A percentile compares a stretch with the other conserved stretches of the same genome.
phyloP scores from a whole-genome alignment of 2,113 vertebrate species.

The Muntiacus muntjak region DNA sequence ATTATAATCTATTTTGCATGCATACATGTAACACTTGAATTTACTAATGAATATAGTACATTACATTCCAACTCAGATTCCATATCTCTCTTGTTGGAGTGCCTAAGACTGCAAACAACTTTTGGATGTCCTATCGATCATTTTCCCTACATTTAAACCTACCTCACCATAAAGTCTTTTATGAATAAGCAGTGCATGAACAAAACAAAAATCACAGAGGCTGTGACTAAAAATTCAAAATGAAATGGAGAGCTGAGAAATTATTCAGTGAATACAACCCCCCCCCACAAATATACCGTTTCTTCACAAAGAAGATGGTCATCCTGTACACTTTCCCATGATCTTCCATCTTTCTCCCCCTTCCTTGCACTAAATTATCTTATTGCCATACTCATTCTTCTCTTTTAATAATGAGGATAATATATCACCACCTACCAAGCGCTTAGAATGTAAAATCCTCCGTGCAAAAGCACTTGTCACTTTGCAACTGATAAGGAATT shows the following conservation, averaged over 20 bases:
- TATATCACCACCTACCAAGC: not conserved
- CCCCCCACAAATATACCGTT: not conserved
- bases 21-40: not conserved
- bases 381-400: not conserved
- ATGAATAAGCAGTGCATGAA: not conserved
- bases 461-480: not conserved
- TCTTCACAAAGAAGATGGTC: not conserved
- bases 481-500: not conserved
- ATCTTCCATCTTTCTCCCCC: not conserved
- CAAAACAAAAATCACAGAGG: not conserved
- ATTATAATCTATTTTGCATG: not conserved
- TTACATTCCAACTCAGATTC: not conserved
- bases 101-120: not conserved
- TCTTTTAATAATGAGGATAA: not conserved
- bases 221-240: not conserved
- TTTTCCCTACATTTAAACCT: not conserved
- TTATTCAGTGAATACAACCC: not conserved
- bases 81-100: not conserved
- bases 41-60: not conserved
- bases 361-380: not conserved
- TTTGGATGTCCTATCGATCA: not conserved
- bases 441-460: not conserved
- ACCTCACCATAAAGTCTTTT: not conserved
- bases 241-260: not conserved
- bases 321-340: not conserved